Conservation (phyloP, 2,113 vertebrate genomes). For the Pluvianellus socialis region DNA sequence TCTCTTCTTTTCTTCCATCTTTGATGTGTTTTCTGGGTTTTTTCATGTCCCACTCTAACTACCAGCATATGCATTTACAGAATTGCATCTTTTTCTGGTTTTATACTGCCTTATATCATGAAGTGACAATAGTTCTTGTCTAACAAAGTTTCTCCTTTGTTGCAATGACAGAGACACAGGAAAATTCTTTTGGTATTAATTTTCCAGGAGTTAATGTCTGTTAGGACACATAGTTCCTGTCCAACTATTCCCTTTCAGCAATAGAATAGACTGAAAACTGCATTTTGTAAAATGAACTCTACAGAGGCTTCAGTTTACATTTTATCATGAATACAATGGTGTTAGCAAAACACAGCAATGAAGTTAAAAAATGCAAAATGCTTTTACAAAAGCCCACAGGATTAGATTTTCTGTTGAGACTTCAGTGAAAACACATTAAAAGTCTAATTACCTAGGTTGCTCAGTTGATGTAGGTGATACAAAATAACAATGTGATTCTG, state of each 20-base stretch:
- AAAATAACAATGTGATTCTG: not conserved
- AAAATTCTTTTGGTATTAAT: not conserved
- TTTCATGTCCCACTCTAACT: rapidly evolving
- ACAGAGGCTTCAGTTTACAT: not conserved
- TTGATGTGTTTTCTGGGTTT: not conserved
- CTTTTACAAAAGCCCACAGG: not conserved
- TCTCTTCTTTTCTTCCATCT: not conserved
- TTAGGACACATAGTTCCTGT: not conserved
- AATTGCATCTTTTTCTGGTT: not conserved
- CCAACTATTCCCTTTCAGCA: not conserved
- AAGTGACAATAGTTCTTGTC: not conserved
- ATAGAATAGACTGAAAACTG: not conserved
- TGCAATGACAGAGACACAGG: not conserved
- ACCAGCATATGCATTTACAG: not conserved
- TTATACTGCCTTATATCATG: not conserved
- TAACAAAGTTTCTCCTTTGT: not conserved
- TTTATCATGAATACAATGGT: not conserved
- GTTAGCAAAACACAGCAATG: not conserved
- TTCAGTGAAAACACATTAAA: slow-evolving; percentile 1
- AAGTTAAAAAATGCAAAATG: not conserved
- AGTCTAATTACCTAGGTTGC: slow-evolving; percentile 28
- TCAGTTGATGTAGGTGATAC: not conserved
- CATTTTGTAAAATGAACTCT: not conserved
- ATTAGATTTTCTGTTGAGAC: not conserved
- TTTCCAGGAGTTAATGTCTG: not conserved